Conservation (phyloP, 1,140 invertebrate species). For the Periplaneta americana region DNA sequence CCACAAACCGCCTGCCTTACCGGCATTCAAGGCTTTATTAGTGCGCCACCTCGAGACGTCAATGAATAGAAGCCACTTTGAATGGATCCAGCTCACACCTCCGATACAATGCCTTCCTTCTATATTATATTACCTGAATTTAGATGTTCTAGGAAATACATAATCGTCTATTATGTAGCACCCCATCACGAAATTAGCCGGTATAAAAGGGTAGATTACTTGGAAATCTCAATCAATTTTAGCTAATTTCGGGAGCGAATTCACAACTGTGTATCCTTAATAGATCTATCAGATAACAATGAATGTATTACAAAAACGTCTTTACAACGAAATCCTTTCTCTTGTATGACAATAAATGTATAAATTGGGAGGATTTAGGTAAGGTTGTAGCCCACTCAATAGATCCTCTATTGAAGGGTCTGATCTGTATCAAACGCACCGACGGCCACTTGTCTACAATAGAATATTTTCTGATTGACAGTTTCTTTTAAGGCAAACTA, state of each 20-base stretch:
- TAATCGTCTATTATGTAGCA: neutral
- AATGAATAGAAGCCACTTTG: neutral
- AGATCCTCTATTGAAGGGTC: neutral
- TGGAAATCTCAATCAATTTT: neutral
- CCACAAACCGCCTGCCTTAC: neutral
- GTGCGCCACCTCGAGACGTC: neutral
- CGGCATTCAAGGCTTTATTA: neutral
- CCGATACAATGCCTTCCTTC: neutral
- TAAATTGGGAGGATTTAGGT: neutral
- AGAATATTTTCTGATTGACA: neutral
- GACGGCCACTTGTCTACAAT: neutral
- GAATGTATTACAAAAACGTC: neutral
- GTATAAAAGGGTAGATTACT: neutral
- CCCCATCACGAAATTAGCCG: neutral
- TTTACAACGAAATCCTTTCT: neutral
- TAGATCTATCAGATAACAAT: neutral
- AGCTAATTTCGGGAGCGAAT: neutral
- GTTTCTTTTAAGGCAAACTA: neutral
- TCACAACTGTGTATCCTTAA: neutral
- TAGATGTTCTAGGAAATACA: neutral
- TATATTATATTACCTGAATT: neutral
- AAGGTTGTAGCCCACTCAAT: neutral
- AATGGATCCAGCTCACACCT: neutral
- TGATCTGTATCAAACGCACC: neutral
- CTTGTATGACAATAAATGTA: neutral